Evolutionary conservation across 2,797 vertebrate species (phyloP), one percentile per base, ranked within the genome.

Genomic region (Buphagus erythrorhynchus): DNA sequence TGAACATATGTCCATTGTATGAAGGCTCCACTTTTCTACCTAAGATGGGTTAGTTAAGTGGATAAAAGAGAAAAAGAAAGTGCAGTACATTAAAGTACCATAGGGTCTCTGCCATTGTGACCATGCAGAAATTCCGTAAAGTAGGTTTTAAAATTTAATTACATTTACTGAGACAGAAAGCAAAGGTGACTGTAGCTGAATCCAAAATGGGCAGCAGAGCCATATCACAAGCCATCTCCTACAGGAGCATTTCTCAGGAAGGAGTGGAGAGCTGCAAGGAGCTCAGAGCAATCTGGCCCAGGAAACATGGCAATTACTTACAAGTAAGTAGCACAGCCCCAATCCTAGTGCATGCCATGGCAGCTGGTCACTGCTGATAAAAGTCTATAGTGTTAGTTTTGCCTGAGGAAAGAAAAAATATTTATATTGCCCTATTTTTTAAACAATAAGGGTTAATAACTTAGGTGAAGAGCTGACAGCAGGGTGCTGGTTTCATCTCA

Each of bases 221-320:
- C 0, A 1, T 65, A 57, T 15, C 10, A 36, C 2, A 7, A 43
- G 25, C 3, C 3, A 2, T 21, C 7, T 85, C 18, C 51, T 73
- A 10, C 0, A 1, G 59, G 22, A 79, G 40, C 43, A 25, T 2
- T 5, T 62, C 43, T 88, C 4, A 2, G 61, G 38, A 29, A 81
- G 61, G 43, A 57, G 51, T 3, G 8, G 42, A 66, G 76, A 42
- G 18, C 29, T 93, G 65, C 36, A 33, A 48, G 67, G 25, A 26
- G 21, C 61, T 75, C 13, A 22, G 57, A 63, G 38, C n/a, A 57
- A 29, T 52, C 28, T 33, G 51, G 29, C 25, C 21, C 33, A 71
- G 55, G 51, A 58, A 93, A 36, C 0, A 0, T 31, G 46, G n/a
- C 24, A 46, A 36, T 28, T 66, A 18, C 43, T 36, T 48, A 16